phyloP scores from a whole-genome alignment of 2,888 invertebrate genomes.

The Hyppa rectilinea region DNA sequence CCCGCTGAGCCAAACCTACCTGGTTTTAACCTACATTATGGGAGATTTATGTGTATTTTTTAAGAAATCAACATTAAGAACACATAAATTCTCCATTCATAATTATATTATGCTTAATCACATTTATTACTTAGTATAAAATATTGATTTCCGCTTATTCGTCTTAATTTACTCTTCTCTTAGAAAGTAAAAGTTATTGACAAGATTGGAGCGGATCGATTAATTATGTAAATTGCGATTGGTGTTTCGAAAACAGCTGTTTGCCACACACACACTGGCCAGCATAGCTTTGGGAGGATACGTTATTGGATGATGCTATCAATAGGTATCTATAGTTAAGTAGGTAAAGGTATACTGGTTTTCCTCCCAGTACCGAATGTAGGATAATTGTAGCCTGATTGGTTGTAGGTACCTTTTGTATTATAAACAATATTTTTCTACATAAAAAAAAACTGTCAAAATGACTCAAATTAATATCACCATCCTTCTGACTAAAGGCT shows the following conservation, averaged over 20 bases:
- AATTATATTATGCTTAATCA: not conserved
- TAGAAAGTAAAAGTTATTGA: conserved; percentile 46
- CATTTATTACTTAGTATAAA: not conserved
- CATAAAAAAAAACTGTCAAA: too few species aligned
- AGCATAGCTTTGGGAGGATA: not conserved
- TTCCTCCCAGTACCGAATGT: not conserved
- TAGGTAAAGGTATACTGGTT: not conserved
- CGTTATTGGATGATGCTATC: not conserved
- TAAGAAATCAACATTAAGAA: not conserved
- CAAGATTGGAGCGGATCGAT: not conserved
- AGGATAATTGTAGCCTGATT: too few species aligned
- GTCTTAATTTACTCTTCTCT: not conserved
- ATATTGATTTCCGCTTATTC: conserved; percentile 18
- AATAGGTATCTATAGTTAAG: too few species aligned
- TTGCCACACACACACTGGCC: not conserved
- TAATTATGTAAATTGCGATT: conserved; percentile 22
- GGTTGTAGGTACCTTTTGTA: too few species aligned
- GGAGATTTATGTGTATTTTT: not conserved
- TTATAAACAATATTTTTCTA: not conserved
- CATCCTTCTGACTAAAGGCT: too few species aligned
- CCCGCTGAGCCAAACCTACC: too few species aligned
- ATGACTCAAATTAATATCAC: not conserved
- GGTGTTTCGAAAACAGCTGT: not conserved
- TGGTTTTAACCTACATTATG: too few species aligned
- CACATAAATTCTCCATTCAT: too few species aligned